Evolutionary conservation across 2,113 vertebrate species (phyloP), one percentile per base, ranked within the genome.

Genomic region (Dendropsophus ebraccatus): DNA sequence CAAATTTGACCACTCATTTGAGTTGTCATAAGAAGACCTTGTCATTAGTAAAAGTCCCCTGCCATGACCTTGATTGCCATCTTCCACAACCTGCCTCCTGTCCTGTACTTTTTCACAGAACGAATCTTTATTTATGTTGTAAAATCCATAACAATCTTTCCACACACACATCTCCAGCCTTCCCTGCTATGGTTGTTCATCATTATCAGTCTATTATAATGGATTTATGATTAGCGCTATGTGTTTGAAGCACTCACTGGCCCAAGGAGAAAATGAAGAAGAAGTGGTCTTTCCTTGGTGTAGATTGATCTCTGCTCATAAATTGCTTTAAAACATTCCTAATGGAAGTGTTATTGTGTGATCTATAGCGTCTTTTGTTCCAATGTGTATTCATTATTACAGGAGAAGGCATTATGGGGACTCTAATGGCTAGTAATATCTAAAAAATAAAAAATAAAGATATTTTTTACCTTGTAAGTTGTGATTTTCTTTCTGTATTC

Each of bases 301-400:
- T 19, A 17, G 50, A 78, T 78, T 85, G 83, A 85, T 85, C 47
- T 67, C 28, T 69, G 75, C 41, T 69, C 60, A 54, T 67, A 67
- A 78, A 85, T 85, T 67, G 60, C 60, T 78, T 78, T 49, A 78
- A 85, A 78, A 49, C 56, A 28, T 17, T 49, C 58, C 60, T 78
- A 85, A 85, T 85, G 73, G 60, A 78, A 69, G 74, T 16, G 54
- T 65, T 75, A 84, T 62, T 75, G 72, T 76, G 82, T 74, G 75
- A 84, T 84, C 82, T 84, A 76, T 65, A 65, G 54, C 70, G 19
- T 74, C 82, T 83, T 83, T 83, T 83, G 32, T 83, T 74, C 56
- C 67, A 82, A 0, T 4, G 50, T n/a, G 49, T 30, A 41, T 23
- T 37, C 82, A 74, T 74, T 74, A 58, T 83, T 58, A 70, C 69